phyloP scores from a whole-genome alignment of 2,113 vertebrate species.

The Platycercus adscitus region DNA sequence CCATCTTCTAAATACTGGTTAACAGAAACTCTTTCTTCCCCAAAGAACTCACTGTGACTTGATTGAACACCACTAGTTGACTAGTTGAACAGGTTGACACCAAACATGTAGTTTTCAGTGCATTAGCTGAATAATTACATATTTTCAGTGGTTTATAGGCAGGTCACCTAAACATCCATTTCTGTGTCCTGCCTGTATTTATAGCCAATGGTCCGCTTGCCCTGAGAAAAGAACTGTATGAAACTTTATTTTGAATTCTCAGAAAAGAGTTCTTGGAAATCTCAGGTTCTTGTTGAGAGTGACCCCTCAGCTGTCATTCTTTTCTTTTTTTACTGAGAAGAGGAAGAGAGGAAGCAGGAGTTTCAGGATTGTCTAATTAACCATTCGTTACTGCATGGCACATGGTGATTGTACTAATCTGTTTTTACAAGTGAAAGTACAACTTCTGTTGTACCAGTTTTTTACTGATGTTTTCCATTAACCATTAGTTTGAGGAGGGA shows the following conservation, averaged over 20 bases:
- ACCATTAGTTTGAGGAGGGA: not conserved
- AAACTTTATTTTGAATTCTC: not conserved
- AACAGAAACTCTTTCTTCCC: not conserved
- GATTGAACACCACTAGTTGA: not conserved
- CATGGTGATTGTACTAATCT: too few relatives aligned
- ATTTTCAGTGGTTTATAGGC: not conserved
- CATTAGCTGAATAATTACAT: not conserved
- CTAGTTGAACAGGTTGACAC: not conserved
- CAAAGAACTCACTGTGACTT: not conserved
- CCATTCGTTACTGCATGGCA: not conserved
- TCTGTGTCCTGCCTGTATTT: not conserved
- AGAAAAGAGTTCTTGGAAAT: not conserved
- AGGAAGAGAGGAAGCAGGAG: not conserved
- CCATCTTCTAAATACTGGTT: not conserved
- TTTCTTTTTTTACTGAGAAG: not conserved
- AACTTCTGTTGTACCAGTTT: not conserved
- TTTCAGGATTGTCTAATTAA: not conserved
- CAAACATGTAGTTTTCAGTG: not conserved
- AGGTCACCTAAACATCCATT: not conserved
- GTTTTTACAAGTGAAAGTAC: not conserved
- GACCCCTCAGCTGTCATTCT: too few relatives aligned
- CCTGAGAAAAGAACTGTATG: not conserved
- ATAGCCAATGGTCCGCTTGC: not conserved
- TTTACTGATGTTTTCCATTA: not conserved
- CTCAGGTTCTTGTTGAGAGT: not conserved